These are phyloP conservation scores for Speoplatyrhinus poulsoni DNA, from an alignment of 2,113 vertebrate genomes.

Conservation along the genomic window DNA sequence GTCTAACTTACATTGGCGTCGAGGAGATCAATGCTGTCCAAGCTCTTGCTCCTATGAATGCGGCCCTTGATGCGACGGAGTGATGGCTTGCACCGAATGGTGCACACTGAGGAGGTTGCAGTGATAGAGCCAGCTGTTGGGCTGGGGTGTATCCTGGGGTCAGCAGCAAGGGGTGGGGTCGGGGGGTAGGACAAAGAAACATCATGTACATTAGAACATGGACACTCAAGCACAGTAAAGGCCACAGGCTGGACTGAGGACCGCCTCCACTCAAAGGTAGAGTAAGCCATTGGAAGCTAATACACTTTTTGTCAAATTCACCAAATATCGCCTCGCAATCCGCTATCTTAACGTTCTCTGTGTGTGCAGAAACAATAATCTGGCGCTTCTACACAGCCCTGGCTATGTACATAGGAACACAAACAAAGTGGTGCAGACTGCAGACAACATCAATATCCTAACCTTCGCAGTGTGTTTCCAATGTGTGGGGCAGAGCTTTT, in stretches of 20 bases:
- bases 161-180: not conserved
- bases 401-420: too few relatives aligned
- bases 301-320: too few relatives aligned
- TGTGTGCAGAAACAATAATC: too few relatives aligned
- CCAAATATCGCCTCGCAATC: too few relatives aligned
- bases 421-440: too few relatives aligned
- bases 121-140: slow-evolving; percentile 85
- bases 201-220: slow-evolving; percentile 32
- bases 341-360: too few relatives aligned
- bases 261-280: not conserved
- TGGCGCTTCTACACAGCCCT: too few relatives aligned
- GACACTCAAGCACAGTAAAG: not conserved
- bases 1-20: slow-evolving; percentile 90
- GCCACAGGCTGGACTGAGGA: slow-evolving; percentile 29
- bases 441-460: too few relatives aligned
- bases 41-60: slow-evolving; percentile 94
- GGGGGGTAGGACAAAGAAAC: slow-evolving; percentile 37
- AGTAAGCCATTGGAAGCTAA: too few relatives aligned
- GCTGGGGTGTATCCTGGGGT: slow-evolving; percentile 88
- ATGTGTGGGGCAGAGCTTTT: too few relatives aligned
- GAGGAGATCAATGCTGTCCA: slow-evolving; percentile 92
- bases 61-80: slow-evolving; percentile 95
- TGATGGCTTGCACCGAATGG: slow-evolving; percentile 92
- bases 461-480: too few relatives aligned
- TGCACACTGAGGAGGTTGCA: slow-evolving; percentile 85